phyloP scores from a whole-genome alignment of 2,888 invertebrate genomes.

The Lochmaea crataegi region DNA sequence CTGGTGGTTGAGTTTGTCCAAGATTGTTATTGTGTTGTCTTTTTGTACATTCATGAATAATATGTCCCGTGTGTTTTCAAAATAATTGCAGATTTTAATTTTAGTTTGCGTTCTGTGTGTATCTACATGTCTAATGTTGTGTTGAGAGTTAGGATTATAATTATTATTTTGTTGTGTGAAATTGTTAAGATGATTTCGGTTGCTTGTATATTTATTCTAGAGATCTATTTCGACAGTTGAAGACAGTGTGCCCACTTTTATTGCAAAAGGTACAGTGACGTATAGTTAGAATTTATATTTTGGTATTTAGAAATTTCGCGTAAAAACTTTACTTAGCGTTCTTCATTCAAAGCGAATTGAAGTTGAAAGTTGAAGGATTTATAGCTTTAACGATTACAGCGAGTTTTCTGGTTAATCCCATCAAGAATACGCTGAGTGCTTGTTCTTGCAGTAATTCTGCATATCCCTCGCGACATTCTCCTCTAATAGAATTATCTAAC shows the following conservation, averaged over 20 bases:
- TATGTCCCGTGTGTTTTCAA: constrained; percentile 33
- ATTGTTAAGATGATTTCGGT: background rate
- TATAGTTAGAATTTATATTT: constrained; percentile 22
- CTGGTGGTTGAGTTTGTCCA: background rate
- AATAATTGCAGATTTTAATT: constrained; percentile 11
- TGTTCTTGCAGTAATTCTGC: constrained; percentile 31
- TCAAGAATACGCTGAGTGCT: constrained; percentile 33
- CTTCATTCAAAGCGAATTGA: constrained; percentile 34
- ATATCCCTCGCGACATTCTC: constrained; percentile 18
- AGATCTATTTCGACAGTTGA: constrained; percentile 27
- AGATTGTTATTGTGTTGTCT: constrained; percentile 34
- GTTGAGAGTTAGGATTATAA: background rate
- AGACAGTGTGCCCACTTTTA: constrained; percentile 20
- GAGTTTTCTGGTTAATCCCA: constrained; percentile 24
- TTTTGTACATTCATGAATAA: constrained; percentile 38
- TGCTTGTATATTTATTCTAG: constrained; percentile 21
- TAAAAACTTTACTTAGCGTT: constrained; percentile 37
- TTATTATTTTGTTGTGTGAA: constrained; percentile 4
- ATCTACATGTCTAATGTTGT: background rate
- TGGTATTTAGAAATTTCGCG: constrained; percentile 24
- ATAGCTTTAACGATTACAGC: constrained; percentile 7
- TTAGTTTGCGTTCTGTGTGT: background rate
- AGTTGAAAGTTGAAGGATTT: constrained; percentile 37
- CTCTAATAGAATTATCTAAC: constrained; percentile 23
- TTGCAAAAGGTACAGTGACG: constrained; percentile 7